These are phyloP conservation scores for Troglohyphantes excavatus DNA, from an alignment of 2,888 invertebrate species.

Conservation along the genomic window DNA sequence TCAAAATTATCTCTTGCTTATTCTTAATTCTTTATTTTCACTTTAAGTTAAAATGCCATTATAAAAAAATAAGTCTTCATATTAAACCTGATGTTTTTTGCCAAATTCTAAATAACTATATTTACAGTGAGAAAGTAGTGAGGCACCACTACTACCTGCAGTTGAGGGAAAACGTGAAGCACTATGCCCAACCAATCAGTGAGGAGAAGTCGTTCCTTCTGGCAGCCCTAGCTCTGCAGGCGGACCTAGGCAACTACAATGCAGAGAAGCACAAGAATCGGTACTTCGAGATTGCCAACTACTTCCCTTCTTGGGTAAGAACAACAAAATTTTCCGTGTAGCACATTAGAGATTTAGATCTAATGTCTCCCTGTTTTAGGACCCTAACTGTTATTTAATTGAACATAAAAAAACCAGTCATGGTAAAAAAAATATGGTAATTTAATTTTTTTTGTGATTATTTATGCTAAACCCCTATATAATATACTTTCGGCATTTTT, in stretches of 20 bases:
- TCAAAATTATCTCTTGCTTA: no score
- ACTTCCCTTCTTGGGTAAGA: slow-evolving; percentile 88
- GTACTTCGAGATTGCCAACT: slow-evolving; percentile 92
- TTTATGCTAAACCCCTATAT: neutral
- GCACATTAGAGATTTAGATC: no score
- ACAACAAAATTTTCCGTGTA: no score
- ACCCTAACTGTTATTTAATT: no score
- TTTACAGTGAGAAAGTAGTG: slow-evolving; percentile 90
- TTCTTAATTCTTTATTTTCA: no score
- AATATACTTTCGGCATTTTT: no score
- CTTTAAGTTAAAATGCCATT: no score
- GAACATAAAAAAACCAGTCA: no score
- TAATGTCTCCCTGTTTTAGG: no score
- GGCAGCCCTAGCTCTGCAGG: slow-evolving; percentile 94
- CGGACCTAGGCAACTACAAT: slow-evolving; percentile 92
- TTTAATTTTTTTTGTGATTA: neutral
- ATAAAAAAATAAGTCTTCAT: no score
- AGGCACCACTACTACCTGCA: slow-evolving; percentile 97
- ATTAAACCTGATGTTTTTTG: no score
- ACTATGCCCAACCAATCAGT: slow-evolving; percentile 82
- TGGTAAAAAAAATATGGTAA: neutral
- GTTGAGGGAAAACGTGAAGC: slow-evolving; percentile 91
- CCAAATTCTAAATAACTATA: neutral
- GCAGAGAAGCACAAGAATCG: slow-evolving; percentile 83
- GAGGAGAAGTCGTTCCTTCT: slow-evolving; percentile 87